phyloP scores from a whole-genome alignment of 1,140 invertebrate genomes.

The Hestina assimilis region DNA sequence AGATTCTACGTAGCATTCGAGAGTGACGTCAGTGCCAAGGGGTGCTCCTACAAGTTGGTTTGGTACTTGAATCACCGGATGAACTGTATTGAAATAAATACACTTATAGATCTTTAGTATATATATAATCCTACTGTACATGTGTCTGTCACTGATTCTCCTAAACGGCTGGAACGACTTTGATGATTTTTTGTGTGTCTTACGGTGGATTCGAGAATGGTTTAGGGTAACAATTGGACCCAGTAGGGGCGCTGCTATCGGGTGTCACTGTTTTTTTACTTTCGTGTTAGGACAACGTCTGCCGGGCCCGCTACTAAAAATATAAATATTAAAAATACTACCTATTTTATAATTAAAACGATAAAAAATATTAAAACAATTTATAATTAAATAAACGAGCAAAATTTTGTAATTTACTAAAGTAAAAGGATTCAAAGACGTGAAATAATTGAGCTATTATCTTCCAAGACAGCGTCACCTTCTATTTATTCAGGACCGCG shows the following conservation, averaged over 20 bases:
- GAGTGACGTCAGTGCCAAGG: slow-evolving; percentile 89
- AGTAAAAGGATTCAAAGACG: neutral
- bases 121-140: neutral
- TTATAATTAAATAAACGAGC: neutral
- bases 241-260: too few relatives aligned
- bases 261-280: too few relatives aligned
- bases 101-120: neutral
- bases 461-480: slow-evolving; percentile 6
- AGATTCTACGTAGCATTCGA: slow-evolving; percentile 94
- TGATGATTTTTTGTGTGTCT: too few relatives aligned
- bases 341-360: neutral
- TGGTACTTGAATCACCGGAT: slow-evolving; percentile 92
- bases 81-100: slow-evolving; percentile 80
- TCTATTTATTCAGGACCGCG: slow-evolving; percentile 1
- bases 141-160: too few relatives aligned
- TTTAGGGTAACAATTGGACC: too few relatives aligned
- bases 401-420: slow-evolving; percentile 7
- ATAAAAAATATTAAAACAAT: neutral
- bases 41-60: slow-evolving; percentile 93
- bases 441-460: slow-evolving; percentile 19
- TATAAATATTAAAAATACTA: too few relatives aligned
- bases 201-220: too few relatives aligned
- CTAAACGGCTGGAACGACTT: too few relatives aligned
- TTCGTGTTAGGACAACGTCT: too few relatives aligned
- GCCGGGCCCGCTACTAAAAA: too few relatives aligned